These are phyloP conservation scores for Eurypyga helias DNA, from an alignment of 2,113 vertebrate species.

Conservation along the genomic window DNA sequence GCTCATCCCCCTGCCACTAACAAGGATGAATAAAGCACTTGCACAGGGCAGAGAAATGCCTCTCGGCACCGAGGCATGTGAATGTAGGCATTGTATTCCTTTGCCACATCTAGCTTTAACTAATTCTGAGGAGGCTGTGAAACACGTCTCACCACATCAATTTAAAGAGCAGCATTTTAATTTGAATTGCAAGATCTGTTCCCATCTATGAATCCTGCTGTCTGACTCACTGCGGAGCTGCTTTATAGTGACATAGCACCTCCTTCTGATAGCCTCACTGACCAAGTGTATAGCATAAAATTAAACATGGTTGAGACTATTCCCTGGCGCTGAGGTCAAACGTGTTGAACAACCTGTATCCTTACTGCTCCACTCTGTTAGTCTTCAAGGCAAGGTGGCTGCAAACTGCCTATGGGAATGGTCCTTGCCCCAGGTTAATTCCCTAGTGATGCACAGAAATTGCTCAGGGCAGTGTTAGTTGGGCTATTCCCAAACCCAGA, in stretches of 20 bases:
- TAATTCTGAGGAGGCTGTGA: slow-evolving; percentile 33
- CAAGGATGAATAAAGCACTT: slow-evolving; percentile 50
- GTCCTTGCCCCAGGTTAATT: not conserved
- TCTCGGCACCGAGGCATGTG: not conserved
- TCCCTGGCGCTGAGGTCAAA: not conserved
- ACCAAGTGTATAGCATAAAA: not conserved
- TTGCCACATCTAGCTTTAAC: slow-evolving; percentile 19
- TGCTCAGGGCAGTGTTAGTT: not conserved
- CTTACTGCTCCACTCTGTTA: not conserved
- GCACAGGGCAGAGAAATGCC: not conserved
- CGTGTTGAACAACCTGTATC: not conserved
- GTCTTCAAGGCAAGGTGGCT: not conserved
- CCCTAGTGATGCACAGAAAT: not conserved
- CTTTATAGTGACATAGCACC: not conserved
- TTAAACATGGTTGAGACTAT: not conserved
- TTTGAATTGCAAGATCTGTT: not conserved
- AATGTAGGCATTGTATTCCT: slow-evolving; percentile 22
- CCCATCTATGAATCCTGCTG: not conserved
- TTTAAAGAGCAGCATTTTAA: slow-evolving; percentile 9
- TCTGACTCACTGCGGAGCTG: not conserved
- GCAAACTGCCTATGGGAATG: not conserved
- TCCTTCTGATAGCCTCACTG: not conserved
- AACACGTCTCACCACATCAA: not conserved
- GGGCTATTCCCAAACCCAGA: not conserved
- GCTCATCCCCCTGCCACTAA: slow-evolving; percentile 16